Base-by-base conservation (phyloP, 2,888 invertebrate species). In the Netelia fuscicornis region DNA sequence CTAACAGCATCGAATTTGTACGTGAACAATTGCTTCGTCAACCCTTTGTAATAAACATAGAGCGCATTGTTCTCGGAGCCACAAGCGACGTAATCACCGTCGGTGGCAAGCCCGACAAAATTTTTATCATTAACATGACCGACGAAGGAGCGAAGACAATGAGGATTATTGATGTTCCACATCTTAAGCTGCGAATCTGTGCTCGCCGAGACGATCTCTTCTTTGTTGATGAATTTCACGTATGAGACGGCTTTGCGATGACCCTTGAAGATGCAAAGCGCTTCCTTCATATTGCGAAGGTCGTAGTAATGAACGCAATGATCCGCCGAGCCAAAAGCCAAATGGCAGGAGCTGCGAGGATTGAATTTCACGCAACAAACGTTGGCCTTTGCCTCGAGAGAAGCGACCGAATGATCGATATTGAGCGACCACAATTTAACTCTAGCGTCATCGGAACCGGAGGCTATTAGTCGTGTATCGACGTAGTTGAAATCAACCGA, bases 271-370 rank as follows among this genome's bases (percentile, higher is more conserved):
- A 98, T 95, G 81, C 96, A 96, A 20, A 98, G 95, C 0, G 98
- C 97, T 86, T 97, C 96, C 81, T 97, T 96, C 91, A 97, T 96
- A 88, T 98, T 96, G 54, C 98, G 95, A 87, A 99, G 95, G 94
- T 99, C 99, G 94, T 98, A 99, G 93, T 98, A 98, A 94, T 99
- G 98, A 75, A 99, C 98, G 94, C 98, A 98, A 94, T 98, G 98
- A 94, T 99, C 98, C 30, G 99, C 98, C n/a, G 98, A 98, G 13
- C 98, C 98, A 94, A 98, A 98, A 1, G 98, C 98, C 83, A 99
- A 95, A 93, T 98, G 97, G 92, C 97, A 97, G 0, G 98, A 96
- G 86, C 97, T 97, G 85, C 96, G 95, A 0, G 98, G 98, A 93
- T 97, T 97, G 93, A 98, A 98, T 92, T 98, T 97, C 17, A 99